Evolutionary conservation across 2,888 invertebrate genomes (phyloP), one percentile per base, ranked within the genome.

Genomic region (Hyppa rectilinea): DNA sequence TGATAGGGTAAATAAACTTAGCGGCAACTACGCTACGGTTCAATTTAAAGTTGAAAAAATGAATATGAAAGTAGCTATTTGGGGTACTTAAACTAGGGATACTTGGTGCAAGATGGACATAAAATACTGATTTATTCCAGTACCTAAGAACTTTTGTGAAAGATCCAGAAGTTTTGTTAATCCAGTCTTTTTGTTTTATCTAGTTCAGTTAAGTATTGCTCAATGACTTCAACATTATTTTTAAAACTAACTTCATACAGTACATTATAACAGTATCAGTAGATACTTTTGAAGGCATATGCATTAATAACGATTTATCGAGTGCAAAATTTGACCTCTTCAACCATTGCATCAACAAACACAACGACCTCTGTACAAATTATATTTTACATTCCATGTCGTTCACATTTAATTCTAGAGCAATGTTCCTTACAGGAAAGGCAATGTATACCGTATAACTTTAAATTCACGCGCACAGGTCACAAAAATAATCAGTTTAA

Each of bases 401-500:
- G 40, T 34, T 60, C 14, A 14, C 49, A 34, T 31, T 29, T 0
- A 66, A 40, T 49, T 9, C 12, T 6, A 26, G 17, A 20, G 2
- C 12, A 10, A 5, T 29, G 20, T 52, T 38, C 10, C n/a, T 10
- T 14, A 70, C 53, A 81, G 62, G 49, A 47, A 14, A 55, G 45
- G 10, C 65, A 66, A 81, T 52, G n/a, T 23, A 49, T 12, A 47
- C 20, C 3, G 36, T 52, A 49, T 31, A 31, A 59, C 49, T 59
- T 43, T 43, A 72, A 78, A 73, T 67, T 45, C 34, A 12, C 62
- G 6, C 47, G 4, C n/a, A 26, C 38, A 56, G 36, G 58, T 59
- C 55, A 71, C 60, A 66, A 78, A 66, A 47, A 70, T 66, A 74
- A 72, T 66, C 66, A 61, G 67, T n/a, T 78, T 70, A 72, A 71